These are phyloP conservation scores for Lepidostoma basale DNA, from an alignment of 1,140 invertebrate species.

Conservation along the genomic window DNA sequence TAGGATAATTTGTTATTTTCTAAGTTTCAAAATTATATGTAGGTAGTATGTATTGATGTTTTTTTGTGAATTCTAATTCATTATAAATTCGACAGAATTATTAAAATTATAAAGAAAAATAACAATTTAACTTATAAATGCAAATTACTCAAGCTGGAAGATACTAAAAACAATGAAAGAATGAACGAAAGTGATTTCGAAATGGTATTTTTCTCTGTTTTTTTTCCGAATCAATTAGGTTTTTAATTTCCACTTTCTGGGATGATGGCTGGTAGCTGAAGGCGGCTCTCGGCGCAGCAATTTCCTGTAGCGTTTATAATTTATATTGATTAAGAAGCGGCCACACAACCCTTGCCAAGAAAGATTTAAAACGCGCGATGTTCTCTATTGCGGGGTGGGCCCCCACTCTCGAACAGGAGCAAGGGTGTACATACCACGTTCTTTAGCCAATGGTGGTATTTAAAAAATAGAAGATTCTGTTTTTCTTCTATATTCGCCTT, in stretches of 20 bases:
- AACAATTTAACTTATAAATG: background rate
- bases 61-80: too few species aligned
- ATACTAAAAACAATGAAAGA: background rate
- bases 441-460: too few species aligned
- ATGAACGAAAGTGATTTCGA: too few species aligned
- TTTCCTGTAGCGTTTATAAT: constrained; percentile 46
- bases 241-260: constrained; percentile 24
- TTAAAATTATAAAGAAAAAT: background rate
- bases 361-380: constrained; percentile 45
- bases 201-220: background rate
- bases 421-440: too few species aligned
- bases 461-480: too few species aligned
- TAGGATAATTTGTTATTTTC: too few species aligned
- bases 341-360: constrained; percentile 46
- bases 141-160: too few species aligned
- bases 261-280: background rate
- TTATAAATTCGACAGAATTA: too few species aligned
- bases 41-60: too few species aligned
- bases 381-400: constrained; percentile 40
- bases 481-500: too few species aligned
- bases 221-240: constrained; percentile 21
- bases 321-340: constrained; percentile 47
- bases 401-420: background rate
- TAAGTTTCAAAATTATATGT: too few species aligned
- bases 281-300: constrained; percentile 25